phyloP scores from a whole-genome alignment of 2,113 vertebrate genomes.

The Atrichornis clamosus region DNA sequence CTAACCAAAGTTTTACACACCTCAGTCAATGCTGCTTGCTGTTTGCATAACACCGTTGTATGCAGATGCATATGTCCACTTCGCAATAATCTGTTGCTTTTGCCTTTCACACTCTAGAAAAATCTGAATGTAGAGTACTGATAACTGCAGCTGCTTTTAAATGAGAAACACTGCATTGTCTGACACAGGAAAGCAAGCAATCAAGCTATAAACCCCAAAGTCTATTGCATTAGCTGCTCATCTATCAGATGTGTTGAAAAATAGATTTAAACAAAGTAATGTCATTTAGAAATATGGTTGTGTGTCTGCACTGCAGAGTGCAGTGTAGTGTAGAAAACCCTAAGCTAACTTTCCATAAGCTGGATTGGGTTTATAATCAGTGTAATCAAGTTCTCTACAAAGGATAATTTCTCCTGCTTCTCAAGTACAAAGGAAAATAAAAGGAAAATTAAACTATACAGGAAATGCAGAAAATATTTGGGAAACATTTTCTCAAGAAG shows the following conservation, averaged over 20 bases:
- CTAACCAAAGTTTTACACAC: constrained; percentile 82
- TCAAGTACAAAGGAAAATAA: background rate
- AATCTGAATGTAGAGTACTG: constrained; percentile 54
- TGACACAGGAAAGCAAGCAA: constrained; percentile 57
- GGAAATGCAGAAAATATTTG: constrained; percentile 45
- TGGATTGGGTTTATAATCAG: background rate
- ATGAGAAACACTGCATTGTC: constrained; percentile 66
- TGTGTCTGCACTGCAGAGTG: background rate
- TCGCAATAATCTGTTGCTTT: constrained; percentile 72
- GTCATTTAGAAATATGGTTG: background rate
- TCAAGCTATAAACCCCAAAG: constrained; percentile 2
- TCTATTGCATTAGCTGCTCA: constrained; percentile 2
- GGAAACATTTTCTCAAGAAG: background rate
- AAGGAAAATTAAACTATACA: background rate
- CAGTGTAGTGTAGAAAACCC: background rate
- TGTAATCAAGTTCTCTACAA: background rate
- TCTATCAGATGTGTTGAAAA: background rate
- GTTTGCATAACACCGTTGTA: constrained; percentile 70
- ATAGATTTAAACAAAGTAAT: background rate
- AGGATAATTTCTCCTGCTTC: background rate
- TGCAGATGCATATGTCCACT: constrained; percentile 68
- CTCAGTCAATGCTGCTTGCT: constrained; percentile 86
- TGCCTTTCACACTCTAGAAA: constrained; percentile 72
- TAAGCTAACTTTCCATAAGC: background rate
- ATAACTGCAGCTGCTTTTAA: constrained; percentile 64